Evolutionary conservation across 35 echinoderm and acorn worm genomes (phyloP).

Genomic region (Stichopus chloronotus): DNA sequence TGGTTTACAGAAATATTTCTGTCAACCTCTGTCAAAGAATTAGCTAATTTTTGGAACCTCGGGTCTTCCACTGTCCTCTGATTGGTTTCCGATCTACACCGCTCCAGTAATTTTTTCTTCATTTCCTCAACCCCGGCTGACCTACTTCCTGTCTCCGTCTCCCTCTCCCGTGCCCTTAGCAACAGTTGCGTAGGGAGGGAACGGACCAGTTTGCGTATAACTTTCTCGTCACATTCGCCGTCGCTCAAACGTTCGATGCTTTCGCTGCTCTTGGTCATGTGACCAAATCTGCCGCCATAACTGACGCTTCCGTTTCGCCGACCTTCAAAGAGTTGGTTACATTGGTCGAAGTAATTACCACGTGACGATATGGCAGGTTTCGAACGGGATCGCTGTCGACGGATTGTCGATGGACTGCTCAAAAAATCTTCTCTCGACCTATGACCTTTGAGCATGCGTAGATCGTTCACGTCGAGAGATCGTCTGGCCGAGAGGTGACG

Average conservation of each 20-base stretch:
- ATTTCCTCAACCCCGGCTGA: constrained; percentile 37
- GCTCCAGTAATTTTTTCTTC: constrained; percentile 13
- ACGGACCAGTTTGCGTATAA: constrained; percentile 48
- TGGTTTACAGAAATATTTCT: not conserved
- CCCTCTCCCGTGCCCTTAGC: constrained; percentile 23
- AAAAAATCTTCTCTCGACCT: constrained; percentile 24
- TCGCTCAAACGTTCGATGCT: not conserved
- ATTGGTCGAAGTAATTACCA: not conserved
- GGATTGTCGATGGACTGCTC: constrained; percentile 15
- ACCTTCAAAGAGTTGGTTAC: not conserved
- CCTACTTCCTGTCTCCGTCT: constrained; percentile 41
- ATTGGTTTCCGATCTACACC: not conserved
- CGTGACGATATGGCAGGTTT: not conserved
- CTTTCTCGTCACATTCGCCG: constrained; percentile 27
- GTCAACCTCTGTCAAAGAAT: constrained; percentile 16
- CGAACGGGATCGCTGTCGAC: constrained; percentile 13
- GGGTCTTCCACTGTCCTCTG: constrained; percentile 44
- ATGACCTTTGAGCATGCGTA: not conserved
- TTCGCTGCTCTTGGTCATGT: not conserved
- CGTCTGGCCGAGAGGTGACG: not conserved
- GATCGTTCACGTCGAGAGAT: not conserved
- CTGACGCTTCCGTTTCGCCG: not conserved
- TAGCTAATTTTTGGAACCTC: not conserved
- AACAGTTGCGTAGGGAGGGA: constrained; percentile 26
- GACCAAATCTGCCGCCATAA: not conserved